Evolutionary conservation across 2,888 invertebrate species (phyloP), one percentile per base, ranked within the genome.

Genomic region (Aleiodes leptofemur): DNA sequence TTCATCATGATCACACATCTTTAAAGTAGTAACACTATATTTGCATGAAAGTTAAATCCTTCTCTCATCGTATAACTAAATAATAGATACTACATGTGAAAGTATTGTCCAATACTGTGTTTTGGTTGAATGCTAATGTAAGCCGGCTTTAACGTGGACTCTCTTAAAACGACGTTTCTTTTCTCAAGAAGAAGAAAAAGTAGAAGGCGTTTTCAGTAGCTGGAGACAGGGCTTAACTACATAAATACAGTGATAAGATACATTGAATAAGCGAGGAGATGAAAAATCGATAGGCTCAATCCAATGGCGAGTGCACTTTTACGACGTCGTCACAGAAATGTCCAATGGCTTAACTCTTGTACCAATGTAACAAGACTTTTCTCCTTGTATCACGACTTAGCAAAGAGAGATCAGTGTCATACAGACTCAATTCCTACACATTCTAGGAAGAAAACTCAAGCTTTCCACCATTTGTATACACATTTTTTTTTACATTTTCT

Each of bases 271-370:
- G 55, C 38, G 2, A 55, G n/a, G 73, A 66, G 16, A 29, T 38
- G 55, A 23, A 66, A 68, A 73, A 68, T 73, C 66, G 56, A 73
- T 68, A 16, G 56, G 56, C 51, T 38, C 53, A 72, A 51, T 61
- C 72, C 8, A 31, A 55, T 61, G 38, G 64, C 51, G 38, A 72
- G 53, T 64, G 66, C 66, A 68, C 29, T 73, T 73, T 73, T 66
- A 75, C 69, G 66, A 71, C 48, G 43, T 71, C 71, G 56, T 75
- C 74, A 75, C 71, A 71, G 71, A 29, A 56, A 66, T 48, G 43
- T 64, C 70, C 59, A 11, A 23, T 13, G 50, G 48, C 51, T 73
- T 53, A 51, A 73, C 50, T 11, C 57, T 38, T 43, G 38, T 38
- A 51, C 38, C 38, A 64, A 16, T 11, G 55, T 70, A 59, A 69